phyloP scores from a whole-genome alignment of 1,140 invertebrate species.

The Diorhabda carinulata region DNA sequence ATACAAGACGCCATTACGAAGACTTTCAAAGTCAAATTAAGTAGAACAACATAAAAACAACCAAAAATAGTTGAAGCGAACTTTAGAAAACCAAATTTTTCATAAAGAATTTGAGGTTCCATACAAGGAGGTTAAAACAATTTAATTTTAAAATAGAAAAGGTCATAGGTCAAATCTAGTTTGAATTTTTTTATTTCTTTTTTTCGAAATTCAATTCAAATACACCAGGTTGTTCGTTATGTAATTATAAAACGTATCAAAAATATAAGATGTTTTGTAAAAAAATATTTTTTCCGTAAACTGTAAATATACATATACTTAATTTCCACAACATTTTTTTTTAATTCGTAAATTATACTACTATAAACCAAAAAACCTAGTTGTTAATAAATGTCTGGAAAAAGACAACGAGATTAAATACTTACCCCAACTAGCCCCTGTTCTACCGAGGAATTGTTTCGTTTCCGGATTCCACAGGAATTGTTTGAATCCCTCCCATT shows the following conservation, averaged over 20 bases:
- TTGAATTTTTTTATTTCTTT: no score
- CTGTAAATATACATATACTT: no score
- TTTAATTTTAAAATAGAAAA: neutral
- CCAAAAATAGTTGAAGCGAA: neutral
- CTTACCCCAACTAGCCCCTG: constrained; percentile 88
- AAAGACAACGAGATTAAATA: constrained; percentile 29
- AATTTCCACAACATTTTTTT: no score
- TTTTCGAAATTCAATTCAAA: constrained; percentile 7
- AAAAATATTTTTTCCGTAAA: no score
- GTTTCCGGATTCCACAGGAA: constrained; percentile 88
- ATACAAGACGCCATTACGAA: neutral
- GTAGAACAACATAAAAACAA: neutral
- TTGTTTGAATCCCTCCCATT: constrained; percentile 78
- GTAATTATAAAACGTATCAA: no score
- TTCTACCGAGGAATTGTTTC: constrained; percentile 80
- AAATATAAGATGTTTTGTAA: no score
- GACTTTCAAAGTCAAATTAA: neutral
- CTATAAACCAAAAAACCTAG: no score
- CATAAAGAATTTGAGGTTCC: no score
- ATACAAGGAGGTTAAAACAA: no score
- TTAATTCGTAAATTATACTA: no score
- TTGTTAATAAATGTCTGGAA: no score
- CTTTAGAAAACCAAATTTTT: neutral
- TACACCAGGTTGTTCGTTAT: no score
- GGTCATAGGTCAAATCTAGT: neutral